Base-by-base conservation (phyloP, 2,113 vertebrate genomes). In the Plectropomus leopardus region DNA sequence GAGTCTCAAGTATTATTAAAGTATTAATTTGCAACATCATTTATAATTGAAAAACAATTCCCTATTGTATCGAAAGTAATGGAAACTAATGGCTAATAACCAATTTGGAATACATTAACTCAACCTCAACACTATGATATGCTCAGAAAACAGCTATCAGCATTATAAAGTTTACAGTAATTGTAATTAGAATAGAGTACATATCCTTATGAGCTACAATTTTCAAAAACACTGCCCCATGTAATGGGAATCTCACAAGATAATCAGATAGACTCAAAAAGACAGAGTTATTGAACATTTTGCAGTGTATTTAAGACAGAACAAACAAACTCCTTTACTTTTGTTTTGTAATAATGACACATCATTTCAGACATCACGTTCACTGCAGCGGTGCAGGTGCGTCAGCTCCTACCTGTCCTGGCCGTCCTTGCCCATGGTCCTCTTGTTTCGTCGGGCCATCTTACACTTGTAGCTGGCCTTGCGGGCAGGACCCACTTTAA, bases 401-500 rank as follows among this genome's bases (percentile, higher is more conserved):
- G 16, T 48, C 0, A 2, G 11, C 16, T 32, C 89, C 51, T 83
- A 98, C 97, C 95, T 97, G 72, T 98, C 97, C 88, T 97, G 97
- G 17, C 95, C 92, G 26, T 97, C 95, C 70, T 96, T 97, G 21
- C 88, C 92, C 0, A 93, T 77, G 1, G 95, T 95, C 79, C 96
- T 94, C 88, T 96, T 97, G 92, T 96, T 96, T 58, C 97, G 93
- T 17, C 97, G 86, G 0, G 97, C 97, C 97, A 98, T 98, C 90
- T 98, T 98, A 85, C 96, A 96, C 59, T 97, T 97, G 91, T 97
- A 97, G 88, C 96, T 96, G 87, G 96, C 96, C 63, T 96, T 97
- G 34, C 97, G 94, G 3, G 97, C 97, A 0, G 97, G 97, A 13
- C 97, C 97, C 1, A 97, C 95, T 78, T 97, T 97, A 76, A 98